phyloP scores from a whole-genome alignment of 2,888 invertebrate species.

The Coenonympha arcania region DNA sequence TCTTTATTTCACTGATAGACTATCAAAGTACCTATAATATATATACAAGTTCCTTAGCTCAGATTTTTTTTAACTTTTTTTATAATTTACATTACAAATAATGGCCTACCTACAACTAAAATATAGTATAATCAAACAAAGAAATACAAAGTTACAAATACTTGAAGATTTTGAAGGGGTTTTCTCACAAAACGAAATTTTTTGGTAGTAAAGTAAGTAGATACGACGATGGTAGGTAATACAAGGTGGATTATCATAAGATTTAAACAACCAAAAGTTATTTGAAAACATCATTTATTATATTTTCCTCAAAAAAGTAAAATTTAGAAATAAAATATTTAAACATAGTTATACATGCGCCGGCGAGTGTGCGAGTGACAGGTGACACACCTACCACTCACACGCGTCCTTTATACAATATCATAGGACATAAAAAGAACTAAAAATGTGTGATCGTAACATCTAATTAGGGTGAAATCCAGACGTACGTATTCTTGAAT shows the following conservation, averaged over 20 bases:
- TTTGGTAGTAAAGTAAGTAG: no score
- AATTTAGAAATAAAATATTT: slow-evolving; percentile 72
- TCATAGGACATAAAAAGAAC: slow-evolving; percentile 54
- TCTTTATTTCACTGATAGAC: neutral
- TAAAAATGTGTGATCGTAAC: slow-evolving; percentile 64
- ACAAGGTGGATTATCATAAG: no score
- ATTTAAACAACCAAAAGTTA: slow-evolving; percentile 35
- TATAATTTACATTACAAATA: no score
- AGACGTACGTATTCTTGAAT: slow-evolving; percentile 34
- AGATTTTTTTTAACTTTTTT: no score
- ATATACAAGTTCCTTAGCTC: no score
- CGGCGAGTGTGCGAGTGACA: slow-evolving; percentile 46
- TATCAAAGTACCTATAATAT: no score
- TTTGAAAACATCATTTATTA: slow-evolving; percentile 75
- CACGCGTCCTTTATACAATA: slow-evolving; percentile 50
- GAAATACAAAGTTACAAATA: no score
- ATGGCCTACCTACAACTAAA: no score
- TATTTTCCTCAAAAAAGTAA: slow-evolving; percentile 72
- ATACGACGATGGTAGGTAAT: no score
- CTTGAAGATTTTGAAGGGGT: no score
- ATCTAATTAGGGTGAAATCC: slow-evolving; percentile 50
- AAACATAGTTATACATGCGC: slow-evolving; percentile 67
- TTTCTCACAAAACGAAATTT: no score
- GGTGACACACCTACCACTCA: slow-evolving; percentile 30
- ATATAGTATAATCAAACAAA: no score